Base-by-base conservation (phyloP, 2,797 vertebrate genomes). In the Micrastur ruficollis region DNA sequence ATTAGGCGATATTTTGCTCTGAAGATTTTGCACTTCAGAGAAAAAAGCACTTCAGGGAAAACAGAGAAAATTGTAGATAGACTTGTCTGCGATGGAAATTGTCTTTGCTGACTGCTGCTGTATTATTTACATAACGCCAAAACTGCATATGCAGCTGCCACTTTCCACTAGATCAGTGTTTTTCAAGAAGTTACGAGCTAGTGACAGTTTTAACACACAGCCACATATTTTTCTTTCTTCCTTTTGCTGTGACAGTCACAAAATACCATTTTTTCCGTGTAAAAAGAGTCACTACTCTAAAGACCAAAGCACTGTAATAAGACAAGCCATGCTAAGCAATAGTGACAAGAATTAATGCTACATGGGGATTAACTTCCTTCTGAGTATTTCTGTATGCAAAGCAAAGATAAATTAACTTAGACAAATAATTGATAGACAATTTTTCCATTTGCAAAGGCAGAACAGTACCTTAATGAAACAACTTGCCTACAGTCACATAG, bases 91-190 rank as follows among this genome's bases (percentile, higher is more conserved):
- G 56, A 82, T 87, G 83, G 93, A 95, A 92, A 95, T 38, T 83
- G 19, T 42, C 65, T 89, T 85, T 13, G 4, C 74, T 93, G 78
- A 67, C 83, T 82, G 32, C 53, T 89, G 36, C 67, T 74, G 3
- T 82, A 44, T 75, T 83, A 81, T 91, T 86, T 88, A 89, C 49
- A 32, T 85, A 68, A 80, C 17, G 25, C 34, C 72, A 89, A 80
- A 93, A 81, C 25, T 83, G 66, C 79, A 66, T 22, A 32, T 89
- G 73, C 78, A 80, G 49, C 58, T 83, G 68, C 38, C 59, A 42
- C 31, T 95, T 94, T 97, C 81, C 90, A 75, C 86, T 95, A 96
- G 61, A 82, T 89, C 84, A 70, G 40, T 96, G 62, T 59, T 97
- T 95, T 93, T 93, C 53, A 84, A 85, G 56, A 91, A 50, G 40